phyloP scores from a whole-genome alignment of 2,888 invertebrate genomes.

The Orthonevra nobilis region DNA sequence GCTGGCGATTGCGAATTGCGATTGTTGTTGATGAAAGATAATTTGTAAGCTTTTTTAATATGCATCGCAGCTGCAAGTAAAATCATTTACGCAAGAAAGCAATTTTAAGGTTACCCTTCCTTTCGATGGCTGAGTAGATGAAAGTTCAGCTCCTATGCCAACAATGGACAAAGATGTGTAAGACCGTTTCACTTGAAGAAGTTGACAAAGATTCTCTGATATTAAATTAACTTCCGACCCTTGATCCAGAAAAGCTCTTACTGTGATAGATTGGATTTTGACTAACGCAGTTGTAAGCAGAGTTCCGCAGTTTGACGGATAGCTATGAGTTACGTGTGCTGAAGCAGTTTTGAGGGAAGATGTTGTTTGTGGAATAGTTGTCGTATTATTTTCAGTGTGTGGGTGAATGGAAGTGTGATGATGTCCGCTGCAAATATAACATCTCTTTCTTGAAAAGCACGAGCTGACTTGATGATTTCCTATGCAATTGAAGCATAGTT shows the following conservation, averaged over 20 bases:
- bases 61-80: too few species aligned
- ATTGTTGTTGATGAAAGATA: not conserved
- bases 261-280: not conserved
- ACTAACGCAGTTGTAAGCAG: not conserved
- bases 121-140: not conserved
- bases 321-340: not conserved
- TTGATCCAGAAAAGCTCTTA: not conserved
- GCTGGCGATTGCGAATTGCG: not conserved
- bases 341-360: not conserved
- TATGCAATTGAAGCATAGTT: conserved; percentile 22
- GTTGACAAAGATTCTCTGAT: not conserved
- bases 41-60: too few species aligned
- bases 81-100: conserved; percentile 12
- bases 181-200: not conserved
- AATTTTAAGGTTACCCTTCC: not conserved
- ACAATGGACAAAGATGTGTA: not conserved
- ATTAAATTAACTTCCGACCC: not conserved
- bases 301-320: not conserved
- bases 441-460: conserved; percentile 15
- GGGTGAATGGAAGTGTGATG: conserved; percentile 21
- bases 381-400: not conserved
- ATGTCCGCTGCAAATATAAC: conserved; percentile 23
- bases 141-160: conserved; percentile 9
- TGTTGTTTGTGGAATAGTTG: not conserved
- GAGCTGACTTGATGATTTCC: not conserved